Percentiles rank a stretch among this genome's conserved stretches.
These are phyloP conservation scores for Spisula subtruncata DNA, from an alignment of 2,888 invertebrate species.

Conservation along the genomic window DNA sequence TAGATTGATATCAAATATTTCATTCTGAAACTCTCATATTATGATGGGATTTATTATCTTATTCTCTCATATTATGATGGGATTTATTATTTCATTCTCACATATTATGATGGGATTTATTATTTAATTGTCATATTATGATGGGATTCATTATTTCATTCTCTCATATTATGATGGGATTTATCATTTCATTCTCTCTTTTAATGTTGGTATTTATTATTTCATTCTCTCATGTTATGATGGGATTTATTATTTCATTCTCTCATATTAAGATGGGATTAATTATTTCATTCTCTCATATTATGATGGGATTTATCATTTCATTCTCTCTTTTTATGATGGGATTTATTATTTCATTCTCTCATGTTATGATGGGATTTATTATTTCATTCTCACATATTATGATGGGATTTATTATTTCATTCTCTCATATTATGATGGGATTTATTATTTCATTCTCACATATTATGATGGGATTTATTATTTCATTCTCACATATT, in stretches of 20 bases:
- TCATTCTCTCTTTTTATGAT: background rate
- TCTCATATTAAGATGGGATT: background rate
- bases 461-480: background rate
- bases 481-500: background rate
- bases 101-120: no score
- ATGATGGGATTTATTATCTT: no score
- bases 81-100: background rate
- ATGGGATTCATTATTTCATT: background rate
- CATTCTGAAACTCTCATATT: no score
- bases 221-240: no score
- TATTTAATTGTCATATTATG: background rate
- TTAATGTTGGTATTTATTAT: background rate
- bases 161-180: no score
- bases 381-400: background rate
- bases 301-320: no score
- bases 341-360: background rate
- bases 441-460: background rate
- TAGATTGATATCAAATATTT: no score
- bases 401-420: background rate
- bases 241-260: background rate
- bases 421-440: no score
- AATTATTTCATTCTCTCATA: background rate
- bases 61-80: background rate
- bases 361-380: no score
- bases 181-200: background rate